phyloP scores from a whole-genome alignment of 2,797 vertebrate genomes.

The Meda fulgida region DNA sequence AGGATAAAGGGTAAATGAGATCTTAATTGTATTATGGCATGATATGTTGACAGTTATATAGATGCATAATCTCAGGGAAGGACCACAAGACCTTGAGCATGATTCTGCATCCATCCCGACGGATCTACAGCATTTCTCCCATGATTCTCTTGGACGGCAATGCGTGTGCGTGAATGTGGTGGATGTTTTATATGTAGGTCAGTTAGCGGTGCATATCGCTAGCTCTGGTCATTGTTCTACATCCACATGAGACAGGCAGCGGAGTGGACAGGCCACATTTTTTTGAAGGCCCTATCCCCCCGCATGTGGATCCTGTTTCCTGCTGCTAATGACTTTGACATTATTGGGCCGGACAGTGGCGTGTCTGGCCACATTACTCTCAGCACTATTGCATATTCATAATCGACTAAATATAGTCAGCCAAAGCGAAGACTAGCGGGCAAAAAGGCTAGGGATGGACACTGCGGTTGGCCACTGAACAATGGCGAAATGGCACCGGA shows the following conservation, averaged over 20 bases:
- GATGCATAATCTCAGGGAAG: constrained; percentile 34
- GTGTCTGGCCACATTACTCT: constrained; percentile 91
- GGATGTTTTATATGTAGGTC: constrained; percentile 62
- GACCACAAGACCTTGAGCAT: constrained; percentile 27
- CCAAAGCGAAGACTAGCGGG: constrained; percentile 80
- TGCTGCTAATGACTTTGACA: constrained; percentile 77
- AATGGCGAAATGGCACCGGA: constrained; percentile 82
- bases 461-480: constrained; percentile 81
- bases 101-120: constrained; percentile 23
- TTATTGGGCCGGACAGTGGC: constrained; percentile 88
- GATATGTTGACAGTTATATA: constrained; percentile 36
- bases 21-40: constrained; percentile 24
- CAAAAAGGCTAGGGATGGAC: constrained; percentile 80
- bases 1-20: constrained; percentile 38
- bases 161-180: constrained; percentile 5
- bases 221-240: constrained; percentile 58
- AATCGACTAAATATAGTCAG: constrained; percentile 89
- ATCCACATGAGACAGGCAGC: constrained; percentile 60
- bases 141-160: constrained; percentile 39
- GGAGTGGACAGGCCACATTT: constrained; percentile 57
- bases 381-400: constrained; percentile 89
- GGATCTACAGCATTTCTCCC: constrained; percentile 29
- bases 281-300: constrained; percentile 62
- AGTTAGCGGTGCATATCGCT: constrained; percentile 46
- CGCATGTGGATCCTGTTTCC: constrained; percentile 59